These are phyloP conservation scores for Brachystomella parvula DNA, from an alignment of 1,140 invertebrate species.

Conservation along the genomic window DNA sequence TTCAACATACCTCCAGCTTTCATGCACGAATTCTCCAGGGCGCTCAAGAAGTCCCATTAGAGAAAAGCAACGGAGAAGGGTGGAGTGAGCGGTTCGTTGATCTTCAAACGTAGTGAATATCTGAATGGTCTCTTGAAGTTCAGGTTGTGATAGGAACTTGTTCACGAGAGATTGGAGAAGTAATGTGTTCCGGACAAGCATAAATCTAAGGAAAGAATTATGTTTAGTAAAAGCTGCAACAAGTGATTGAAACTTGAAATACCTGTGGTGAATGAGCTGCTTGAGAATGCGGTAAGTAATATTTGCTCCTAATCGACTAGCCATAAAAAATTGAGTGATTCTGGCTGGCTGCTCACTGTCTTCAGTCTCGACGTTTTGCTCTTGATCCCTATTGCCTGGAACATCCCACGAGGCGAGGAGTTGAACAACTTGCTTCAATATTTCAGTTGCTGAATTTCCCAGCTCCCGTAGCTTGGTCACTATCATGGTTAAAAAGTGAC, in stretches of 20 bases:
- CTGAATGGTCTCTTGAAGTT: slow-evolving; percentile 21
- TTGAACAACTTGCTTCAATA: slow-evolving; percentile 2
- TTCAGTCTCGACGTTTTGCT: no score
- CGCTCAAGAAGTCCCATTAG: slow-evolving; percentile 18
- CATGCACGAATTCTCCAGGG: slow-evolving; percentile 23
- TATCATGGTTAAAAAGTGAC: slow-evolving; percentile 33
- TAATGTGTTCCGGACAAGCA: slow-evolving; percentile 26
- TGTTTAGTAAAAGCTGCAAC: no score
- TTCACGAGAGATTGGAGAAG: slow-evolving; percentile 26
- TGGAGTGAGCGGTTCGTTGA: slow-evolving; percentile 7
- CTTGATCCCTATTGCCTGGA: no score
- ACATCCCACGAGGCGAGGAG: no score
- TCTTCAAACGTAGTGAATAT: slow-evolving; percentile 18
- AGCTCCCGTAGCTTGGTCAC: slow-evolving; percentile 25
- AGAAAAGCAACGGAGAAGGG: slow-evolving; percentile 18
- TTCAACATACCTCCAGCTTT: background rate
- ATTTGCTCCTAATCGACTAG: slow-evolving; percentile 32
- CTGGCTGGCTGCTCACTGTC: background rate
- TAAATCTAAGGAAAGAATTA: slow-evolving; percentile 23
- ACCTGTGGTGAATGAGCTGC: slow-evolving; percentile 31
- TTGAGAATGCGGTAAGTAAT: slow-evolving; percentile 23
- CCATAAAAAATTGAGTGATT: slow-evolving; percentile 21
- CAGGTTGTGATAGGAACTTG: slow-evolving; percentile 18
- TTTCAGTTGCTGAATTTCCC: background rate
- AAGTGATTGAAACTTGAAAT: no score